A percentile compares a stretch with the other conserved stretches of the same genome.
phyloP scores from a whole-genome alignment of 2,888 invertebrate species.

The Digitonthophagus gazella region DNA sequence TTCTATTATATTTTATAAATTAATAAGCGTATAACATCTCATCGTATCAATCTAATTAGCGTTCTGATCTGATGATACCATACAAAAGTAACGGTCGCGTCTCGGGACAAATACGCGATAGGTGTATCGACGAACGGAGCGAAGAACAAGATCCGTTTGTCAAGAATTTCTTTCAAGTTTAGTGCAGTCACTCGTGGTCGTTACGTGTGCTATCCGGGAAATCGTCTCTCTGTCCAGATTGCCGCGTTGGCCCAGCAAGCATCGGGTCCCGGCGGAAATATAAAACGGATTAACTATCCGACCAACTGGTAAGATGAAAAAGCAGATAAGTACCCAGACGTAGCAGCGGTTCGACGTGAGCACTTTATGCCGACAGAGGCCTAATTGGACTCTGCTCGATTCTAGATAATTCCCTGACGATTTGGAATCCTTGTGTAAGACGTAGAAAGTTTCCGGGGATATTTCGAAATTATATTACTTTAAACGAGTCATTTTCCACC shows the following conservation, averaged over 20 bases:
- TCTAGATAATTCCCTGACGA: background rate
- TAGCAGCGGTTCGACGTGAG: background rate
- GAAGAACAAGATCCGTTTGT: constrained; percentile 3
- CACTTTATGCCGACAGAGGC: background rate
- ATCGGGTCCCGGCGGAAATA: background rate
- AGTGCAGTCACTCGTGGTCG: too few species aligned
- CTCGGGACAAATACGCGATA: background rate
- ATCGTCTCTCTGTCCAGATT: background rate
- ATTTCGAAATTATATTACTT: background rate
- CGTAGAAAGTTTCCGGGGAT: background rate
- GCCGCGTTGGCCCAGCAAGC: background rate
- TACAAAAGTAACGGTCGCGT: constrained; percentile 15
- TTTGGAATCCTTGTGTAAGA: background rate
- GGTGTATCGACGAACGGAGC: background rate
- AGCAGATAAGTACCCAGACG: background rate
- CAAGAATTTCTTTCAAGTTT: background rate
- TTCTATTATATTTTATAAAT: too few species aligned
- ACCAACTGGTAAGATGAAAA: background rate
- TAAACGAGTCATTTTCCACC: background rate
- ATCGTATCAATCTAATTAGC: constrained; percentile 19
- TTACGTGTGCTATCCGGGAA: background rate
- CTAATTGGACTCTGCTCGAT: background rate
- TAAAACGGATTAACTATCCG: background rate
- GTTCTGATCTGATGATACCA: constrained; percentile 17
- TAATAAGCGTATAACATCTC: constrained; percentile 1